Percentiles rank a stretch among this genome's conserved stretches.
Conservation (phyloP, 2,888 invertebrate genomes). For the Boloria selene region DNA sequence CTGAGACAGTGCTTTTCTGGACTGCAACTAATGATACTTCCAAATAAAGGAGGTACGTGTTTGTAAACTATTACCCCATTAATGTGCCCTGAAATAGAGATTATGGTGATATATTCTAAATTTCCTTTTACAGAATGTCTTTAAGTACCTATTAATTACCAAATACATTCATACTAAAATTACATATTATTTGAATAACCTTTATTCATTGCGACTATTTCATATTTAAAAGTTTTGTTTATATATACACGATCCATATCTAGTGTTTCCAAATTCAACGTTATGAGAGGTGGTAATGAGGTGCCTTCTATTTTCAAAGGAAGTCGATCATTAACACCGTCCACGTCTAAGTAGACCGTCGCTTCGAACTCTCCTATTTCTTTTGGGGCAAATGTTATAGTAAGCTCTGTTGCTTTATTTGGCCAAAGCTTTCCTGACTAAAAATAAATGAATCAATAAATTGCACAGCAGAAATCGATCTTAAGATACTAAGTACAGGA, state of each 20-base stretch:
- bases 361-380: conserved; percentile 74
- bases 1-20: conserved; percentile 71
- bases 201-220: conserved; percentile 82
- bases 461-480: neutral
- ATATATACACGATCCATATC: conserved; percentile 83
- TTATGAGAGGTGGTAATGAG: conserved; percentile 82
- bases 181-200: conserved; percentile 53
- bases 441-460: conserved; percentile 37
- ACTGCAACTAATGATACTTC: conserved; percentile 78
- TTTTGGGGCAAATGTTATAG: conserved; percentile 80
- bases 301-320: conserved; percentile 77
- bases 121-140: too few species aligned
- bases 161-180: neutral
- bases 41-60: conserved; percentile 76
- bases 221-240: conserved; percentile 82
- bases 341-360: conserved; percentile 82
- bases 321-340: conserved; percentile 78
- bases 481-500: too few species aligned
- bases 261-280: conserved; percentile 79
- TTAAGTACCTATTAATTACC: too few species aligned
- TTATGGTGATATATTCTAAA: too few species aligned
- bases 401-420: conserved; percentile 75
- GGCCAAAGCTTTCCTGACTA: conserved; percentile 84
- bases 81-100: conserved; percentile 74
- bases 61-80: conserved; percentile 80